phyloP scores from a whole-genome alignment of 2,113 vertebrate species.

The Heterocephalus glaber region DNA sequence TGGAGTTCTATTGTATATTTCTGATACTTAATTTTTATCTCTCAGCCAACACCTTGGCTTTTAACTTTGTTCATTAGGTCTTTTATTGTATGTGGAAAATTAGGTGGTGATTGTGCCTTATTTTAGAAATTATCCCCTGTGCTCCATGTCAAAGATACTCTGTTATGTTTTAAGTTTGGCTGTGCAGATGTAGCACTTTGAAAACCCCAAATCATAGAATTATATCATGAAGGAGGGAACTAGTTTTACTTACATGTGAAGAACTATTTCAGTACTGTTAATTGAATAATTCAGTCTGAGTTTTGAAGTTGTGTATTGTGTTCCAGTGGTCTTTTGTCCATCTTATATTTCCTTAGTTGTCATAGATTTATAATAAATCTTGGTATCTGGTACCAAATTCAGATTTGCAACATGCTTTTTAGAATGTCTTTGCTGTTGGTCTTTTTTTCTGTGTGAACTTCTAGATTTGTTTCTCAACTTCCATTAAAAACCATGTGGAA shows the following conservation, averaged over 20 bases:
- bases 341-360: background rate
- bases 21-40: background rate
- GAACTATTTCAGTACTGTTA: background rate
- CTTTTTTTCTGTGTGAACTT: background rate
- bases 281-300: background rate
- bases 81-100: constrained; percentile 33
- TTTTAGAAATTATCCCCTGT: constrained; percentile 2
- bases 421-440: background rate
- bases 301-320: background rate
- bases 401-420: background rate
- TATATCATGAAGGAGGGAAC: background rate
- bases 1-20: background rate
- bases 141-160: background rate
- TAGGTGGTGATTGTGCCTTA: background rate
- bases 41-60: background rate
- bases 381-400: background rate
- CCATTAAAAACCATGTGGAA: background rate
- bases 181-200: background rate
- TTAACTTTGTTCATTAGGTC: constrained; percentile 15
- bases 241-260: constrained; percentile 13
- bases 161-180: background rate
- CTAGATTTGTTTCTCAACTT: constrained; percentile 10
- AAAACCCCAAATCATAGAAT: background rate
- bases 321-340: background rate
- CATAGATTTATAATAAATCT: background rate